Percentiles rank a stretch among this genome's conserved stretches.
Conservation (phyloP, 2,888 invertebrate species). For the Timandra comae region DNA sequence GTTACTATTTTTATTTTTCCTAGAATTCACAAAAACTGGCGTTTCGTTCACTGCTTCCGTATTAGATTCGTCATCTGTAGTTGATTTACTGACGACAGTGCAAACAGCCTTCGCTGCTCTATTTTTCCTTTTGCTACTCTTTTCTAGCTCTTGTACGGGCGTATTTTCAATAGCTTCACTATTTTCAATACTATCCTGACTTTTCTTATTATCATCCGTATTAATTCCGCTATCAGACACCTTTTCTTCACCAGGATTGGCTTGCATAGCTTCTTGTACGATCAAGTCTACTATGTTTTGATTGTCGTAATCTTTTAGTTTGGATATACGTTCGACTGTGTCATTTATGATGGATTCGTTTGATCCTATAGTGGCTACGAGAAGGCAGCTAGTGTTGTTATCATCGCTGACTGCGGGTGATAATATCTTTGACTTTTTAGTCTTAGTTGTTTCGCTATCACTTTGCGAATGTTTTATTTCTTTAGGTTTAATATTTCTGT, state of each 20-base stretch:
- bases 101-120: slow-evolving; percentile 18
- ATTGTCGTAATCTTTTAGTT: slow-evolving; percentile 31
- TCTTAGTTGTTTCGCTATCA: slow-evolving; percentile 26
- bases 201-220: slow-evolving; percentile 26
- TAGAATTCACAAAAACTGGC: slow-evolving; percentile 30
- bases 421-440: slow-evolving; percentile 3
- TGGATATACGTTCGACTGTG: slow-evolving; percentile 38
- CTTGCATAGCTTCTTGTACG: slow-evolving; percentile 42
- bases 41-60: slow-evolving; percentile 42
- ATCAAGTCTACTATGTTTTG: slow-evolving; percentile 46
- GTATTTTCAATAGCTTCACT: slow-evolving; percentile 37
- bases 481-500: slow-evolving; percentile 16
- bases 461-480: slow-evolving; percentile 24
- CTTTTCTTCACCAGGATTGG: slow-evolving; percentile 16
- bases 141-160: slow-evolving; percentile 17
- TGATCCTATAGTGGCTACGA: slow-evolving; percentile 42
- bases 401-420: slow-evolving; percentile 32
- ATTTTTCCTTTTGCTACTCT: slow-evolving; percentile 7
- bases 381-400: slow-evolving; percentile 32
- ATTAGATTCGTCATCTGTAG: slow-evolving; percentile 47
- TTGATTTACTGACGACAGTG: slow-evolving; percentile 31
- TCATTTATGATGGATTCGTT: slow-evolving; percentile 46
- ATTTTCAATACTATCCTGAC: slow-evolving; percentile 18
- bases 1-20: slow-evolving; percentile 18
- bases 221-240: slow-evolving; percentile 32